phyloP scores from a whole-genome alignment of 2,797 vertebrate genomes.

The Myripristis murdjan region DNA sequence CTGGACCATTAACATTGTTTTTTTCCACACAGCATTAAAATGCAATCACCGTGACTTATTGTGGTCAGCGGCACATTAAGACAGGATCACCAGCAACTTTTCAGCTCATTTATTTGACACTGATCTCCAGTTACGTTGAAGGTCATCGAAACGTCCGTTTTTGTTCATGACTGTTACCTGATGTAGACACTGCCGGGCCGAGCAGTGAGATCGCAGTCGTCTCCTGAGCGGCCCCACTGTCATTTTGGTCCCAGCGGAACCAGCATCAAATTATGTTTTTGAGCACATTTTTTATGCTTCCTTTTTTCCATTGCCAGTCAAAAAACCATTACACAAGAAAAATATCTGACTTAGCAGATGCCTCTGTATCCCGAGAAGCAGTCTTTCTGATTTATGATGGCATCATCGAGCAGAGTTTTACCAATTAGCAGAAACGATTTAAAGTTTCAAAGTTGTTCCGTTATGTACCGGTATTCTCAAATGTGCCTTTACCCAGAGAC shows the following conservation, averaged over 20 bases:
- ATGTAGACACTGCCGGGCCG: constrained; percentile 10
- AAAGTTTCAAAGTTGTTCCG: constrained; percentile 1
- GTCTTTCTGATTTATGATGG: background rate
- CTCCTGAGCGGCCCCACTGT: background rate
- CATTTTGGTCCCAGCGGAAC: too few relatives aligned
- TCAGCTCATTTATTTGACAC: constrained; percentile 76
- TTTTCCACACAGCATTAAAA: constrained; percentile 76
- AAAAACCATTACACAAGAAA: too few relatives aligned
- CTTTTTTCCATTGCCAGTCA: too few relatives aligned
- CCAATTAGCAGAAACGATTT: background rate
- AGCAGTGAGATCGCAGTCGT: background rate
- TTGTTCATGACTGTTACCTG: constrained; percentile 44
- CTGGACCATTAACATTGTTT: constrained; percentile 66
- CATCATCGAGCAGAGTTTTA: background rate
- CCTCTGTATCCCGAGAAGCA: background rate
- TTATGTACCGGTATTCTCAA: constrained; percentile 9
- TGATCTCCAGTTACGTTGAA: constrained; percentile 66
- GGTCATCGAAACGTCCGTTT: constrained; percentile 52
- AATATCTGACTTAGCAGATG: background rate
- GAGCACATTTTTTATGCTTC: too few relatives aligned
- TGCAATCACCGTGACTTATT: constrained; percentile 77
- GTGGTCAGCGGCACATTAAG: constrained; percentile 71
- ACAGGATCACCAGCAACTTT: constrained; percentile 66
- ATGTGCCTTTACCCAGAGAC: constrained; percentile 24
- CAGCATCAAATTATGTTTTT: too few relatives aligned